phyloP scores from a whole-genome alignment of 1,140 invertebrate genomes.

The Onthophagus taurus region DNA sequence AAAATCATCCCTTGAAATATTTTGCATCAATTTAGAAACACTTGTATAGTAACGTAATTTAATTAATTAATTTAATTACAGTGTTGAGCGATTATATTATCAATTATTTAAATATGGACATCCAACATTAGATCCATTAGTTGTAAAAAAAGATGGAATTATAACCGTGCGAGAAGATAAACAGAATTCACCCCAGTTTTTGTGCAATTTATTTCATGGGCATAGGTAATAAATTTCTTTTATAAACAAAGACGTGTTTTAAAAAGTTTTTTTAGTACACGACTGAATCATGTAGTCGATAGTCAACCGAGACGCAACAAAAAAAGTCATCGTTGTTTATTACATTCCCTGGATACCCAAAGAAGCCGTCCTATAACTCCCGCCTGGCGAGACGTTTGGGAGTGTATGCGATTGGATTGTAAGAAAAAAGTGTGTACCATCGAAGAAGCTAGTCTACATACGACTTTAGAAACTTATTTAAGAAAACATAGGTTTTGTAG shows the following conservation, averaged over 20 bases:
- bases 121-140: constrained; percentile 71
- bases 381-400: constrained; percentile 77
- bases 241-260: too few species aligned
- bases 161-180: constrained; percentile 70
- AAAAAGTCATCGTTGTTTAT: constrained; percentile 46
- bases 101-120: constrained; percentile 72
- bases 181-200: constrained; percentile 61
- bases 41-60: too few species aligned
- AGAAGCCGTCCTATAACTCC: constrained; percentile 58
- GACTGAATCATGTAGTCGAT: constrained; percentile 66
- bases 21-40: too few species aligned
- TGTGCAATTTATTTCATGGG: constrained; percentile 75
- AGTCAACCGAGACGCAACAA: constrained; percentile 50
- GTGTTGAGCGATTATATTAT: constrained; percentile 77
- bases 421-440: constrained; percentile 78
- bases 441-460: constrained; percentile 68
- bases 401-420: constrained; percentile 74
- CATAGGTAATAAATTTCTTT: constrained; percentile 59
- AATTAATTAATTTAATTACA: too few species aligned
- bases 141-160: constrained; percentile 57
- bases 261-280: constrained; percentile 43
- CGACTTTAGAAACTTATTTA: constrained; percentile 80
- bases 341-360: constrained; percentile 82
- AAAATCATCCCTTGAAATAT: too few species aligned
- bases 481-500: constrained; percentile 87